Evolutionary conservation across 2,888 invertebrate genomes (phyloP), one percentile per base, ranked within the genome.

Genomic region (Agrochola litura): DNA sequence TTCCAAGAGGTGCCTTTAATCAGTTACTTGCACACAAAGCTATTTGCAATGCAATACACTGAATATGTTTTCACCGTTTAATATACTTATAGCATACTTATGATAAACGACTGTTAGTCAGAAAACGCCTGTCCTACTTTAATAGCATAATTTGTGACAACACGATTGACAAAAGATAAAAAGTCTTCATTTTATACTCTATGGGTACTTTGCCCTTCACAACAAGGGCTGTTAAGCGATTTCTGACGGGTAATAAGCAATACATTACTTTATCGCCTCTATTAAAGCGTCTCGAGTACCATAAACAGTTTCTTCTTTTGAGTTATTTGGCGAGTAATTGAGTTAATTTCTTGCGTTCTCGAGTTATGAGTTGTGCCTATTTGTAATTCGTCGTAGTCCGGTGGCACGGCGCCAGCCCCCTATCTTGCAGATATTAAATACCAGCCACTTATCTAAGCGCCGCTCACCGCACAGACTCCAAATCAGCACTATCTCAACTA

Each of bases 391-490:
- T 81, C 89, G 89, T 81, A 86, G 89, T 83, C 85, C 84, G 82
- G 75, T 94, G 94, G 94, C 93, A 91, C 85, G 56, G 76, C 84
- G 91, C 94, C 95, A 94, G 91, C 85, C 73, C 61, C 83, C 85
- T 90, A 85, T 90, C 89, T 89, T 83, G 76, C 90, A 90, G 90
- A 93, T 94, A 94, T 95, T 93, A 93, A 96, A 92, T 95, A 96
- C 91, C 92, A 91, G 84, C 92, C 94, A 93, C 93, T 95, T 95
- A 94, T 95, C 94, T 94, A 92, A 92, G 89, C 90, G 88, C 79
- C 90, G 90, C 88, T 92, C 90, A 87, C 87, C 82, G 87, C 79
- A 90, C 91, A 92, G 91, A 91, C 91, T 92, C 88, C 86, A 90
- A 91, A 93, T 95, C 94, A 93, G 93, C 92, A 92, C 90, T 92